Evolutionary conservation across 2,888 invertebrate species (phyloP).

Genomic region (Dendrolimus pini): DNA sequence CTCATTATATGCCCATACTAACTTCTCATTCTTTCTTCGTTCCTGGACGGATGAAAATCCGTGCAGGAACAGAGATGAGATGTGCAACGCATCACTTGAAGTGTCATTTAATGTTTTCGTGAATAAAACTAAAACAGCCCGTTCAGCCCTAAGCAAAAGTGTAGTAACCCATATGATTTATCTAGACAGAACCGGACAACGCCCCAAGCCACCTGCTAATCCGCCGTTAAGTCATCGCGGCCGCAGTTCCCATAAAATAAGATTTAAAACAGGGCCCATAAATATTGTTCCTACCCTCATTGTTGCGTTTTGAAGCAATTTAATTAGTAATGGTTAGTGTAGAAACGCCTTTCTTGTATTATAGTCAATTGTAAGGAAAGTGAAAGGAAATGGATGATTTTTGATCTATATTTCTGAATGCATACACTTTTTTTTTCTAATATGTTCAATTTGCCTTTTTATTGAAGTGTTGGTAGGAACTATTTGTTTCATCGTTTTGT

Average conservation of each 20-base stretch:
- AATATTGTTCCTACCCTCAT: conserved; percentile 43
- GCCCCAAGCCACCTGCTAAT: conserved; percentile 50
- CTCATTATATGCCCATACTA: too few species aligned
- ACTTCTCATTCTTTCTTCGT: too few species aligned
- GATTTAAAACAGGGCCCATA: conserved; percentile 57
- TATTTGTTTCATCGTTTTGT: too few species aligned
- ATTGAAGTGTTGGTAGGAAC: too few species aligned
- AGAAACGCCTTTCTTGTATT: conserved; percentile 34
- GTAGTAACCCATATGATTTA: conserved; percentile 28
- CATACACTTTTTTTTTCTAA: background rate
- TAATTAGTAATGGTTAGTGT: conserved; percentile 51
- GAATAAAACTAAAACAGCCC: background rate
- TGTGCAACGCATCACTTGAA: too few species aligned
- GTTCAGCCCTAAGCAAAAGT: conserved; percentile 21
- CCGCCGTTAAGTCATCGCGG: conserved; percentile 51
- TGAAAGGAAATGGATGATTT: background rate
- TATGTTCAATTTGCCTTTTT: too few species aligned
- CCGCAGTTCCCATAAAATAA: conserved; percentile 75
- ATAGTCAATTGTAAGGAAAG: conserved; percentile 11
- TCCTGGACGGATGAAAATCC: too few species aligned
- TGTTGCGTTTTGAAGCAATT: conserved; percentile 40
- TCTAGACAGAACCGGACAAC: conserved; percentile 20
- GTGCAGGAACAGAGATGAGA: too few species aligned
- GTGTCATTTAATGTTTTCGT: background rate
- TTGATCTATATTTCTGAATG: background rate